A percentile compares a stretch with the other conserved stretches of the same genome.
phyloP scores from a whole-genome alignment of 2,113 vertebrate genomes.

The Ascaphus truei region DNA sequence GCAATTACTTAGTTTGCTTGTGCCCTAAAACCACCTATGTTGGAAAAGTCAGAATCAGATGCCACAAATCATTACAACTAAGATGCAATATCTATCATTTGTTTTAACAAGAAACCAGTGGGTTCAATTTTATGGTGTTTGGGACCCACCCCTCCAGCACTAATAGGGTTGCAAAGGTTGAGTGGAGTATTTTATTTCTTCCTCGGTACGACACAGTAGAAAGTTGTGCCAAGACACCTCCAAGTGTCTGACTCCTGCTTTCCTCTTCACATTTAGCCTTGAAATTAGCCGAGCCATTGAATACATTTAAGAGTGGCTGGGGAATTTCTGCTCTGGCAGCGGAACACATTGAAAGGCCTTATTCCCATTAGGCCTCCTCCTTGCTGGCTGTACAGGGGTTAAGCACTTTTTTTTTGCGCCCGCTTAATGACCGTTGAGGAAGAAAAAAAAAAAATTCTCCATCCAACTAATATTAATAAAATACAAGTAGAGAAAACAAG shows the following conservation, averaged over 20 bases:
- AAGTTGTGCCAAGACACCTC: slow-evolving; percentile 20
- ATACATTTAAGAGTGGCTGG: slow-evolving; percentile 3
- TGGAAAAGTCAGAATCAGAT: too few species aligned
- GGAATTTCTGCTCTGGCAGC: slow-evolving; percentile 8
- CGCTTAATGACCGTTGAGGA: not conserved
- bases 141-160: not conserved
- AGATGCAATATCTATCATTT: too few species aligned
- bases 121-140: not conserved
- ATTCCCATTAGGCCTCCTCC: not conserved
- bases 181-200: slow-evolving; percentile 28
- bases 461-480: too few species aligned
- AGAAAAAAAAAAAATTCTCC: too few species aligned
- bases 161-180: slow-evolving; percentile 4
- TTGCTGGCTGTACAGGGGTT: not conserved
- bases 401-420: not conserved
- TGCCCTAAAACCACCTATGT: too few species aligned
- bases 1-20: too few species aligned
- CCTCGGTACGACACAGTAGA: not conserved
- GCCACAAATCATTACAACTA: too few species aligned
- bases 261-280: slow-evolving; percentile 22
- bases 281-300: slow-evolving; percentile 14
- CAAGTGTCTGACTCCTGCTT: slow-evolving; percentile 13
- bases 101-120: not conserved
- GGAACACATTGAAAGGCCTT: slow-evolving; percentile 7
- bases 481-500: too few species aligned